Evolutionary conservation across 2,113 vertebrate species (phyloP).

Genomic region (Neodontobutis hainanensis): DNA sequence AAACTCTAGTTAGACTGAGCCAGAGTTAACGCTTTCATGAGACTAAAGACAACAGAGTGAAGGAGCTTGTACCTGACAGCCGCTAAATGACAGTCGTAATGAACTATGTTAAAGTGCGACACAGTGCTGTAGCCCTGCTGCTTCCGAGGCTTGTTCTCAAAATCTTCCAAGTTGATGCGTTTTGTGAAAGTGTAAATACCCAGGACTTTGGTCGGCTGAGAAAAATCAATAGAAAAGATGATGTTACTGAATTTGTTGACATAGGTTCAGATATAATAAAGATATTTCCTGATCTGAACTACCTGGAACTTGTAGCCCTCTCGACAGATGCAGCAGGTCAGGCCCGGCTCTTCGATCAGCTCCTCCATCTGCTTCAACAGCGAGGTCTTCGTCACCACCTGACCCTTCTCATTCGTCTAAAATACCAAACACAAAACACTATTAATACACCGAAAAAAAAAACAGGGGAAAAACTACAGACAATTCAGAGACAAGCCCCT

Average conservation of each 20-base stretch:
- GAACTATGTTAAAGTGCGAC: conserved; percentile 99
- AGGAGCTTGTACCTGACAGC: conserved; percentile 86
- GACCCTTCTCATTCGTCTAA: conserved; percentile 98
- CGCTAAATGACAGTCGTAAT: conserved; percentile 97
- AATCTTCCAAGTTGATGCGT: conserved; percentile 93
- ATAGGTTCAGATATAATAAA: too few relatives aligned
- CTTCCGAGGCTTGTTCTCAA: conserved; percentile 96
- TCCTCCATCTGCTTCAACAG: conserved; percentile 99
- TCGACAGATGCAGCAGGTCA: conserved; percentile 98
- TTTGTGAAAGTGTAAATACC: conserved; percentile 99
- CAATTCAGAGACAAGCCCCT: too few relatives aligned
- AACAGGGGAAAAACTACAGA: background rate
- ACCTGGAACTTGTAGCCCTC: conserved; percentile 99
- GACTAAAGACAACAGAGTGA: background rate
- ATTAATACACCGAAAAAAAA: background rate
- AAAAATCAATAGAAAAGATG: background rate
- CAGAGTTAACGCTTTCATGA: background rate
- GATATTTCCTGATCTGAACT: too few relatives aligned
- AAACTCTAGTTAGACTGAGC: background rate
- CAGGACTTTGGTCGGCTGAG: conserved; percentile 93
- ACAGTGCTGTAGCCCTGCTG: conserved; percentile 99
- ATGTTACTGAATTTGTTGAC: too few relatives aligned
- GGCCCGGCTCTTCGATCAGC: conserved; percentile 95
- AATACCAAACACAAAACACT: conserved; percentile 31
- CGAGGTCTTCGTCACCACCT: conserved; percentile 96